phyloP scores from a whole-genome alignment of 2,888 invertebrate species.

The Melanchra persicariae region DNA sequence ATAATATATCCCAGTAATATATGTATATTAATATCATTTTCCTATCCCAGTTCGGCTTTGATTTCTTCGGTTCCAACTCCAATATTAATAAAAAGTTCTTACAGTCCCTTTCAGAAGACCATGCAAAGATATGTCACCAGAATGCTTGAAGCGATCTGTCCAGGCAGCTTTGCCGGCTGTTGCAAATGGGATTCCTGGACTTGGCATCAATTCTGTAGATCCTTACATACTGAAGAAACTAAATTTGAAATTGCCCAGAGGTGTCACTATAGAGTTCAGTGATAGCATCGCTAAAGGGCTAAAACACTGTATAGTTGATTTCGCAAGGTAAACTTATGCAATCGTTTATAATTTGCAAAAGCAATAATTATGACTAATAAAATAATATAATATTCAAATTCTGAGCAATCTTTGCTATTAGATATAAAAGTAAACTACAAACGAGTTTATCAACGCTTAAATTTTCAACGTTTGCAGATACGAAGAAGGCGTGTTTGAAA shows the following conservation, averaged over 20 bases:
- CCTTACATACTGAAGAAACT: slow-evolving; percentile 75
- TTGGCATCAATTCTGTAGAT: slow-evolving; percentile 74
- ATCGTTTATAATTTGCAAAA: no score
- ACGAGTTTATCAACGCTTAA: slow-evolving; percentile 13
- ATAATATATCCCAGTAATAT: no score
- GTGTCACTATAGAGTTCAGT: slow-evolving; percentile 71
- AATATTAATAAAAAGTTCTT: no score
- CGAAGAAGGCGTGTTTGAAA: slow-evolving; percentile 69
- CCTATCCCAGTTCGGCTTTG: no score
- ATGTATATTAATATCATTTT: no score
- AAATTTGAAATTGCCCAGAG: slow-evolving; percentile 74
- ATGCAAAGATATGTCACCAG: slow-evolving; percentile 70
- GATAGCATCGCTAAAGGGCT: slow-evolving; percentile 75
- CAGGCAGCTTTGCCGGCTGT: slow-evolving; percentile 73
- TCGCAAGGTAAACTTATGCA: slow-evolving; percentile 66
- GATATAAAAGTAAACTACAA: slow-evolving; percentile 5
- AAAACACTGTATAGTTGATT: slow-evolving; percentile 75
- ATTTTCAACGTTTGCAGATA: slow-evolving; percentile 65
- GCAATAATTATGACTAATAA: slow-evolving; percentile 6
- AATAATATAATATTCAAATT: no score
- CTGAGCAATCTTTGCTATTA: background rate
- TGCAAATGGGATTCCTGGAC: slow-evolving; percentile 72
- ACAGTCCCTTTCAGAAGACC: slow-evolving; percentile 62
- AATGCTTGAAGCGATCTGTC: slow-evolving; percentile 73
- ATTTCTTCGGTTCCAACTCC: no score